A percentile compares a stretch with the other conserved stretches of the same genome.
Conservation (phyloP, 2,888 invertebrate species). For the Polia nebulosa region DNA sequence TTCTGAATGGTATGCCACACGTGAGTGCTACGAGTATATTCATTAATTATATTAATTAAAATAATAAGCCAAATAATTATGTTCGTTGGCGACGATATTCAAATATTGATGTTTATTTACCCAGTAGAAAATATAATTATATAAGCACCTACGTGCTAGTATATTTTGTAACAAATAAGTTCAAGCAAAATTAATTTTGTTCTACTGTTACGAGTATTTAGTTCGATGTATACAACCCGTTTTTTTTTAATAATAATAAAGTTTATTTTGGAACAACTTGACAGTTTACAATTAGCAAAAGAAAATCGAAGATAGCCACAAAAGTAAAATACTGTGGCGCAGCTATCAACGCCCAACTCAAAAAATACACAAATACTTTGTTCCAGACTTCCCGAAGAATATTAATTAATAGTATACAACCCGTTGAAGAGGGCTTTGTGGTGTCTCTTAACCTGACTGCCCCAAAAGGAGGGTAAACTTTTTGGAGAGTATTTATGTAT, state of each 20-base stretch:
- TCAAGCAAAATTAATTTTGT: background rate
- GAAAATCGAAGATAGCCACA: too few species aligned
- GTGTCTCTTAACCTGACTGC: too few species aligned
- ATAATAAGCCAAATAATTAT: slow-evolving; percentile 35
- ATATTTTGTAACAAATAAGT: background rate
- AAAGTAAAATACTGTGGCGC: too few species aligned
- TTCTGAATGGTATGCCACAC: slow-evolving; percentile 18
- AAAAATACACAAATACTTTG: too few species aligned
- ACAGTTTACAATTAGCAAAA: too few species aligned
- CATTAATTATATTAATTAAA: slow-evolving; percentile 52
- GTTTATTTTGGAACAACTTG: too few species aligned
- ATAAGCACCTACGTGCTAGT: background rate
- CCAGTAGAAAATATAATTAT: slow-evolving; percentile 21
- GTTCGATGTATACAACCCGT: background rate
- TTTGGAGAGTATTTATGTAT: too few species aligned
- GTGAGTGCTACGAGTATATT: slow-evolving; percentile 28
- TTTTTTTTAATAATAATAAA: too few species aligned
- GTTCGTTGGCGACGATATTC: slow-evolving; percentile 10
- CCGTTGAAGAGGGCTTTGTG: background rate
- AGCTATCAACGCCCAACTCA: too few species aligned
- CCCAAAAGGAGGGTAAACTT: too few species aligned
- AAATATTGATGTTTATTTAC: slow-evolving; percentile 30
- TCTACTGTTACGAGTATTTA: background rate
- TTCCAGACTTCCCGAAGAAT: too few species aligned
- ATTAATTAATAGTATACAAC: too few species aligned